Conservation (phyloP, 2,888 invertebrate species). For the Hartigia nigra region DNA sequence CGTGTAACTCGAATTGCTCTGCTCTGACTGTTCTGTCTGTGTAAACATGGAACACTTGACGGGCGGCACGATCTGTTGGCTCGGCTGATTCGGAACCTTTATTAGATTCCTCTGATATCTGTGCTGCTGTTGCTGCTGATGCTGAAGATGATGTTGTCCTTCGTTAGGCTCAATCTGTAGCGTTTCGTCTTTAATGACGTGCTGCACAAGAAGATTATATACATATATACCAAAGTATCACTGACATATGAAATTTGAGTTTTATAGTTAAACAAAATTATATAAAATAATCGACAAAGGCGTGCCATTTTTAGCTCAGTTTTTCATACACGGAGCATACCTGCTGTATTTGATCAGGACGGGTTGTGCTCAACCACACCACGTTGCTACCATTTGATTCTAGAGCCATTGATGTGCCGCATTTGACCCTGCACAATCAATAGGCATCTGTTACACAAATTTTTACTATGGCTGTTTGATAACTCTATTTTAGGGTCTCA, state of each 20-base stretch:
- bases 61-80: constrained; percentile 49
- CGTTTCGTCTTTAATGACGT: constrained; percentile 32
- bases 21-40: constrained; percentile 60
- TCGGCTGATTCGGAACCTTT: constrained; percentile 42
- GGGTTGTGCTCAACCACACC: constrained; percentile 61
- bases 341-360: constrained; percentile 62
- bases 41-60: constrained; percentile 63
- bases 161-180: constrained; percentile 27
- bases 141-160: constrained; percentile 26
- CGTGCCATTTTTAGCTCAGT: constrained; percentile 26
- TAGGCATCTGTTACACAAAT: constrained; percentile 40
- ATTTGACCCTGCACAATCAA: constrained; percentile 57
- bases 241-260: not conserved
- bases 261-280: not conserved
- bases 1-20: constrained; percentile 56
- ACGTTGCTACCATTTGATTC: constrained; percentile 63
- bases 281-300: not conserved
- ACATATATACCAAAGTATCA: not conserved
- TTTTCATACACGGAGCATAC: constrained; percentile 46
- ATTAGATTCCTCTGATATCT: constrained; percentile 37
- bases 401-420: constrained; percentile 61
- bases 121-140: constrained; percentile 33
- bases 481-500: not conserved
- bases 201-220: constrained; percentile 25
- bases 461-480: constrained; percentile 1